Base-by-base conservation (phyloP, 2,888 invertebrate species). In the Enoplolaimus lenunculus region DNA sequence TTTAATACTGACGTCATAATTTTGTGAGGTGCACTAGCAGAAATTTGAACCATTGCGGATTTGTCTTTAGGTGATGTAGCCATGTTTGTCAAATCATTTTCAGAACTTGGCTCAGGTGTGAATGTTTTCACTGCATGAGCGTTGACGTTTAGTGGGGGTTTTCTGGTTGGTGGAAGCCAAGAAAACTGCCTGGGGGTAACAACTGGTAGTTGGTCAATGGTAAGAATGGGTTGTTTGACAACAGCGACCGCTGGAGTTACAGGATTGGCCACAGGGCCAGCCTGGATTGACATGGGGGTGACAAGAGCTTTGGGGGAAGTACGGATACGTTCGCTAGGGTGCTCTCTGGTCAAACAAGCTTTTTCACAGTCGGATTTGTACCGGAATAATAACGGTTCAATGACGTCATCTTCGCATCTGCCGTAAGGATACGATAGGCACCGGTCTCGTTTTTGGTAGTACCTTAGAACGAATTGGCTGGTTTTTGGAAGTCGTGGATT, bases 311-410 rank as follows among this genome's bases (percentile, higher is more conserved):
- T n/a, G n/a, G n/a, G n/a, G n/a, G n/a, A n/a, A n/a, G n/a, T n/a
- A n/a, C n/a, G n/a, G n/a, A n/a, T n/a, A 45, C 7, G 21, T 45
- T 45, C 45, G 45, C 45, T 21, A 13, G 45, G 45, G 7, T 45
- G 7, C 21, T 45, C 45, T 45, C 45, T 7, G 7, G 7, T 7
- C 28, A 69, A 7, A 68, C 71, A 71, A 28, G 21, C 21, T 29
- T 60, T 21, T 33, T 70, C 70, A 57, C 70, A 70, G 30, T 70
- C 70, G 3, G 34, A 28, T 34, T 69, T 70, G 34, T 70, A 70
- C 3, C 64, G 69, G 35, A 29, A 70, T 28, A 70, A 31, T 2
- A 28, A 2, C 21, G 70, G 70, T 45, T 69, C 70, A 7, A 66
- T 66, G 3, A 34, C 34, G 34, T 66, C 67, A 29, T 31, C 67